Base-by-base conservation (phyloP, 1,140 invertebrate genomes). In the Nautilus pompilius region DNA sequence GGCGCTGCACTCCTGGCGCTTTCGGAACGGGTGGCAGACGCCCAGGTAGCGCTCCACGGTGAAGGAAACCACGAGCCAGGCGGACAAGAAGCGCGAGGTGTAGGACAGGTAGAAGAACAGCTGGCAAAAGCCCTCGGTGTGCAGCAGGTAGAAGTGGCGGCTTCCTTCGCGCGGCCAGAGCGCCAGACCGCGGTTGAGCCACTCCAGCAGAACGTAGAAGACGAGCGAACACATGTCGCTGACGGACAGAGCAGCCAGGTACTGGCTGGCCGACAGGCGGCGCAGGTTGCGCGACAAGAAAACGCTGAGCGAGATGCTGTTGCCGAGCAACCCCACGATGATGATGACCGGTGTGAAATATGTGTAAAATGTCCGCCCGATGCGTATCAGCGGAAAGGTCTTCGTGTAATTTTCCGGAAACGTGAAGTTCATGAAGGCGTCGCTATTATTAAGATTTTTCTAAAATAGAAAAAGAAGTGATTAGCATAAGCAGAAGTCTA, bases 41-140 rank as follows among this genome's bases (percentile, higher is more conserved):
- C 24, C 49, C 8, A 53, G 72, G 69, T 78, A 81, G 3, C 79
- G 48, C 62, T 81, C 79, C 41, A 72, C 62, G 0, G 79, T 80
- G 58, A 81, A 81, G 26, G 71, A 66, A 1, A 78, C 78, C 8
- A 81, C 66, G 46, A 81, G 49, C 78, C 78, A 81, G 3, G 77
- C 73, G 0, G 77, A 80, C 24, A 79, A 33, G 63, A 81, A 80
- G 4, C 79, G 69, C 10, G 65, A 71, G 26, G 73, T 60, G 58
- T 80, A 80, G 45, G 65, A 62, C 0, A 79, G 46, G 61, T 75
- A 80, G 4, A 76, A 29, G 10, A 71, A 66, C 4, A 70, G 41
- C 36, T 80, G 75, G 62, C 79, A 81, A 0, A 79, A 36, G 17
- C 78, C 78, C 13, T 70, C 53, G 6, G 53, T 59, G 30, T 74